Evolutionary conservation across 2,797 vertebrate species (phyloP).

Genomic region (Clamator glandarius): DNA sequence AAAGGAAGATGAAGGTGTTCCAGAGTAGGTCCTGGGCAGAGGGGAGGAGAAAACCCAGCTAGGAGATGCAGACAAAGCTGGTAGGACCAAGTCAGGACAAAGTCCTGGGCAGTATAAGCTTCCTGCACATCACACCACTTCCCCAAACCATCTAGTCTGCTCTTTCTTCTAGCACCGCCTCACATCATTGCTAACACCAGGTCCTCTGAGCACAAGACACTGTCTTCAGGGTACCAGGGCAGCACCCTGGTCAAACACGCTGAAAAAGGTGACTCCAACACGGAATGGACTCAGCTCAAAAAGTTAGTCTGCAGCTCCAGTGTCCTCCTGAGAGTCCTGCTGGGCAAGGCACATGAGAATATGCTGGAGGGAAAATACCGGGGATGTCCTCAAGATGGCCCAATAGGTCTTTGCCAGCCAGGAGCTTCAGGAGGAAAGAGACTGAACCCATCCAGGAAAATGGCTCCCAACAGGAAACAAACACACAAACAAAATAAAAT

Average conservation of each 20-base stretch:
- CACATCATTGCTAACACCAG: background rate
- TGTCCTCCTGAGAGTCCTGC: background rate
- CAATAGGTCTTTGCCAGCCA: slow-evolving; percentile 64
- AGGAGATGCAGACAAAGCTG: background rate
- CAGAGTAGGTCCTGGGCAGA: background rate
- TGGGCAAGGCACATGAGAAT: slow-evolving; percentile 19
- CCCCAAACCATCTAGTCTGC: background rate
- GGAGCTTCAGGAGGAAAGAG: slow-evolving; percentile 29
- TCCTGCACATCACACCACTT: accelerated
- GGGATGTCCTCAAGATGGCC: slow-evolving; percentile 70
- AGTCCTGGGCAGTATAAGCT: background rate
- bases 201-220: background rate
- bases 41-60: background rate
- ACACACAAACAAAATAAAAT: slow-evolving; percentile 26
- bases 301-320: background rate
- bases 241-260: background rate
- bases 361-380: slow-evolving; percentile 61
- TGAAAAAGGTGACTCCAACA: background rate
- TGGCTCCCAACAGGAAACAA: slow-evolving; percentile 57
- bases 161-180: background rate
- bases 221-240: background rate
- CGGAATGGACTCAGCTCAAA: background rate
- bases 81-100: background rate
- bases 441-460: slow-evolving; percentile 50
- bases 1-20: background rate